These are phyloP conservation scores for Choristoneura rosaceana DNA, from an alignment of 2,888 invertebrate species.

Conservation along the genomic window DNA sequence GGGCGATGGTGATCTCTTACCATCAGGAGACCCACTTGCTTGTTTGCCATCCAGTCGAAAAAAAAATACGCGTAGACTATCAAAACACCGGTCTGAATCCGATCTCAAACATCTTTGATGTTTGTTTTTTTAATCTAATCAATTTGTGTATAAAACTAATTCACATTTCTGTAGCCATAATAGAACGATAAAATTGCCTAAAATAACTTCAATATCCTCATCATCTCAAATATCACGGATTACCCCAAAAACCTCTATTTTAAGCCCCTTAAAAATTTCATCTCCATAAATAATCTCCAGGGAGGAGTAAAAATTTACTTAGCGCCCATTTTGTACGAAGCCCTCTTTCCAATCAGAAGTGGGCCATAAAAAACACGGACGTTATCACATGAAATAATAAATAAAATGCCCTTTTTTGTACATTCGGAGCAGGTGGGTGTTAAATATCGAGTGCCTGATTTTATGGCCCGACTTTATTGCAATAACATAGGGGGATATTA, in stretches of 20 bases:
- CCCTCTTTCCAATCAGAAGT: slow-evolving; percentile 20
- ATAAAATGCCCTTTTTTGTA: slow-evolving; percentile 18
- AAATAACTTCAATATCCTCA: slow-evolving; percentile 1
- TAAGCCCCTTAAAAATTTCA: slow-evolving; percentile 10
- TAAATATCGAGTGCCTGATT: slow-evolving; percentile 22
- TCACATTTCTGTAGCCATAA: background rate
- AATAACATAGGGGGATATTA: slow-evolving; percentile 25
- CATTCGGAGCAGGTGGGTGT: slow-evolving; percentile 20
- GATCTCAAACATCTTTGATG: too few relatives aligned
- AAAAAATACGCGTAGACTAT: too few relatives aligned
- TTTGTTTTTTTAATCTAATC: too few relatives aligned
- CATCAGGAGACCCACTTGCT: too few relatives aligned
- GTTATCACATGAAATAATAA: slow-evolving; percentile 23
- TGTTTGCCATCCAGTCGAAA: too few relatives aligned
- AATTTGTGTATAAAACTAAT: background rate
- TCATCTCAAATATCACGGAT: slow-evolving; percentile 1
- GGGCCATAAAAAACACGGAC: slow-evolving; percentile 20
- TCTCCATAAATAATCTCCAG: slow-evolving; percentile 18
- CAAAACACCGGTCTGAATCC: too few relatives aligned
- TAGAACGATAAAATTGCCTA: background rate
- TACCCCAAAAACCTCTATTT: slow-evolving; percentile 1
- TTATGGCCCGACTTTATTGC: slow-evolving; percentile 16
- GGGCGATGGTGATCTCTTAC: too few relatives aligned
- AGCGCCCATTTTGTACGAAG: slow-evolving; percentile 15
- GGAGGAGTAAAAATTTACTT: slow-evolving; percentile 17